Conservation (phyloP, 2,113 vertebrate genomes). For the Romanogobio albipinnatus region DNA sequence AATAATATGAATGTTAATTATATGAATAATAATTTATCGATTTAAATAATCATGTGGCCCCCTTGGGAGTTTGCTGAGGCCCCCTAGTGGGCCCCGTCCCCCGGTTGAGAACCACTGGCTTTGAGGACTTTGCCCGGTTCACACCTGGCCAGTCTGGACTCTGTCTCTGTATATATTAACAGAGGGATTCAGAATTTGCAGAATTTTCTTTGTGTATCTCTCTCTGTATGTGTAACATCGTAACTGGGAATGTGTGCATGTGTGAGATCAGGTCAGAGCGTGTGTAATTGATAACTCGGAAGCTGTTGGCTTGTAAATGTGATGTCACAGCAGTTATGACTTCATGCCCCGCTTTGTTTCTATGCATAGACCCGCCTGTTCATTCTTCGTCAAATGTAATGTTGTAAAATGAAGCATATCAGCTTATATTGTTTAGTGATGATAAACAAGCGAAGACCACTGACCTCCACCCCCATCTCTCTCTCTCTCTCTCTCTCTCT, state of each 20-base stretch:
- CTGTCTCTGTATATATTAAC: no score
- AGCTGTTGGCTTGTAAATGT: not conserved
- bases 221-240: not conserved
- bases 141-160: no score
- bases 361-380: not conserved
- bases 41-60: not conserved
- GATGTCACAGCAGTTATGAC: not conserved
- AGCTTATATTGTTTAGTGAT: not conserved
- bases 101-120: no score
- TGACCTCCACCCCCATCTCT: conserved; percentile 23
- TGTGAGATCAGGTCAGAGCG: not conserved
- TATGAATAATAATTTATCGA: not conserved
- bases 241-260: not conserved
- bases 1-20: not conserved
- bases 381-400: not conserved
- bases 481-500: conserved; percentile 49
- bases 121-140: no score
- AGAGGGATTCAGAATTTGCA: not conserved
- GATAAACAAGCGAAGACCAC: conserved; percentile 28
- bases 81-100: not conserved
- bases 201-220: not conserved
- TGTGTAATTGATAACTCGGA: not conserved
- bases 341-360: not conserved
- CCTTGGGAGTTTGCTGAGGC: not conserved
- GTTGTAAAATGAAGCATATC: conserved; percentile 4